Conservation (phyloP, 2,113 vertebrate species). For the Actinemys pallida region DNA sequence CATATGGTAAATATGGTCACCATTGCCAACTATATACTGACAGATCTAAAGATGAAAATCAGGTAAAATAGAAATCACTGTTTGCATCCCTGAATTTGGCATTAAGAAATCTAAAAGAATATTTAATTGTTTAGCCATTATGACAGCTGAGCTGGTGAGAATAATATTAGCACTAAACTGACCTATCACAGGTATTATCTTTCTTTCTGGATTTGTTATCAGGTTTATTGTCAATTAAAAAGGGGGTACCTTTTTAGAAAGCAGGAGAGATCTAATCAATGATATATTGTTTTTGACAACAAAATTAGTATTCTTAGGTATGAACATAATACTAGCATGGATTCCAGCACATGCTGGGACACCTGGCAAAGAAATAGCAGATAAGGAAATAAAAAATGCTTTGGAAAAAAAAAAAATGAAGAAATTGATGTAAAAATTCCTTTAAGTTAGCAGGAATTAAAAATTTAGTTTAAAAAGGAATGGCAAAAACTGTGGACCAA, state of each 20-base stretch:
- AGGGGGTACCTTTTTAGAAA: background rate
- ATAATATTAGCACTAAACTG: background rate
- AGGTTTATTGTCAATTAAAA: background rate
- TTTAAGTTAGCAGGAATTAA: background rate
- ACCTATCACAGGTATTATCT: background rate
- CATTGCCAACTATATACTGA: background rate
- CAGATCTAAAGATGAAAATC: background rate
- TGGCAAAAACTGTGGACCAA: background rate
- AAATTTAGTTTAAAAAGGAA: background rate
- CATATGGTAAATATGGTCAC: background rate
- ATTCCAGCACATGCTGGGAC: background rate
- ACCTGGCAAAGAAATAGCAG: background rate
- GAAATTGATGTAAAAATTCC: background rate
- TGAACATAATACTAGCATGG: background rate
- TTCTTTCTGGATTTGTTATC: background rate
- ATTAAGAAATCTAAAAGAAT: background rate
- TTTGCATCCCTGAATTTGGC: background rate
- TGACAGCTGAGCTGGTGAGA: background rate
- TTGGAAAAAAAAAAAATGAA: background rate
- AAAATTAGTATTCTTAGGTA: background rate
- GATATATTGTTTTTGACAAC: background rate
- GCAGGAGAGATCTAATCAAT: background rate
- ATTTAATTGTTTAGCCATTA: background rate
- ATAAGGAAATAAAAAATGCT: background rate
- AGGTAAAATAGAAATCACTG: background rate